Percentiles rank a stretch among this genome's conserved stretches.
Conservation (phyloP, 2,113 vertebrate species). For the Orientallactaga bullata region DNA sequence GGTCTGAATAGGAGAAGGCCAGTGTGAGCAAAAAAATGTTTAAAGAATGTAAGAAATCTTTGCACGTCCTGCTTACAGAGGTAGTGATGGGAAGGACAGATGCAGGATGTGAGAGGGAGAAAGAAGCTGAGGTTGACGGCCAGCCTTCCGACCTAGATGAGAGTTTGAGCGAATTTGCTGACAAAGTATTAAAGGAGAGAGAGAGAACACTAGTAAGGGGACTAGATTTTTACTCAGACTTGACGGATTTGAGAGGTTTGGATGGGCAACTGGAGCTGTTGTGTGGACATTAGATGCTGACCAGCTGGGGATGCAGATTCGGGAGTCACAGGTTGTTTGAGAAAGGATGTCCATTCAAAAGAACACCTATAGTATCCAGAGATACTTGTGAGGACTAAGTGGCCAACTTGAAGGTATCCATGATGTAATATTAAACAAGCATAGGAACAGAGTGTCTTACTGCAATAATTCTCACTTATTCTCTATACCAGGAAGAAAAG, state of each 20-base stretch:
- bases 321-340: background rate
- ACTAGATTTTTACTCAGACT: background rate
- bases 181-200: background rate
- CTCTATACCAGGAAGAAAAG: background rate
- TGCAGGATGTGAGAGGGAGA: background rate
- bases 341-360: background rate
- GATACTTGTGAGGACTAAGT: background rate
- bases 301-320: background rate
- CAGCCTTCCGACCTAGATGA: background rate
- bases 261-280: background rate
- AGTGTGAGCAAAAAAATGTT: too few species aligned
- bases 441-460: background rate
- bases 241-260: background rate
- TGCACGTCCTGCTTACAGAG: too few species aligned
- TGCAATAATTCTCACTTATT: background rate
- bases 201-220: background rate
- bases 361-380: background rate
- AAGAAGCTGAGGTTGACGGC: background rate
- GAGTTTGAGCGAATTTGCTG: background rate
- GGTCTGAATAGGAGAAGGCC: too few species aligned
- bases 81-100: too few species aligned
- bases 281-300: background rate
- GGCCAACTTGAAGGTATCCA: background rate
- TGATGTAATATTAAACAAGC: background rate
- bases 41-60: too few species aligned